Percentiles rank a stretch among this genome's conserved stretches.
Conservation (phyloP, 2,797 vertebrate genomes). For the Falco naumanni region DNA sequence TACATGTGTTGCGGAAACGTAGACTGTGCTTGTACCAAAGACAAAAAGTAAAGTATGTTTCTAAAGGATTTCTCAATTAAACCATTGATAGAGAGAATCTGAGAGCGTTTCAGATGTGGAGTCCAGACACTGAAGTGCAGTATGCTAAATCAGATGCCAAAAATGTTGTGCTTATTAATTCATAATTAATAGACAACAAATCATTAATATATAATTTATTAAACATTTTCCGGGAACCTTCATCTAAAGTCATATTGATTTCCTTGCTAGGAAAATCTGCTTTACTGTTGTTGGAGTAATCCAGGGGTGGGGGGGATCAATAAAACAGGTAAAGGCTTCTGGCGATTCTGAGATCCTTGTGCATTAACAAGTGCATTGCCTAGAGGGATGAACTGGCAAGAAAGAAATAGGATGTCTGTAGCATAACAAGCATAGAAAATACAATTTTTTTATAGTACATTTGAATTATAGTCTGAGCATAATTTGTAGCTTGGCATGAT, state of each 20-base stretch:
- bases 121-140: background rate
- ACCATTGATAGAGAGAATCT: background rate
- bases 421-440: background rate
- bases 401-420: background rate
- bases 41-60: background rate
- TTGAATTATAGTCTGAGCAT: background rate
- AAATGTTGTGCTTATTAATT: constrained; percentile 26
- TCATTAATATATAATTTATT: constrained; percentile 3
- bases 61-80: background rate
- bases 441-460: background rate
- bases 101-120: background rate
- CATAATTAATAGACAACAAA: constrained; percentile 45
- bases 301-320: background rate
- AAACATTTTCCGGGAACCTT: background rate
- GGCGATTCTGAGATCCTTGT: background rate
- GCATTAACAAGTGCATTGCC: background rate
- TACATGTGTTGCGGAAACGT: background rate
- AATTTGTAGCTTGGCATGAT: background rate
- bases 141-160: background rate
- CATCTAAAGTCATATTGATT: constrained; percentile 11
- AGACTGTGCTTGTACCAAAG: background rate
- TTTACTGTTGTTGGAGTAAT: background rate
- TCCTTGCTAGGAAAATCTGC: background rate
- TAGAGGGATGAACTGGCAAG: background rate
- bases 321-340: background rate